Base-by-base conservation (phyloP, 1,140 invertebrate species). In the Diachasma alloeum region DNA sequence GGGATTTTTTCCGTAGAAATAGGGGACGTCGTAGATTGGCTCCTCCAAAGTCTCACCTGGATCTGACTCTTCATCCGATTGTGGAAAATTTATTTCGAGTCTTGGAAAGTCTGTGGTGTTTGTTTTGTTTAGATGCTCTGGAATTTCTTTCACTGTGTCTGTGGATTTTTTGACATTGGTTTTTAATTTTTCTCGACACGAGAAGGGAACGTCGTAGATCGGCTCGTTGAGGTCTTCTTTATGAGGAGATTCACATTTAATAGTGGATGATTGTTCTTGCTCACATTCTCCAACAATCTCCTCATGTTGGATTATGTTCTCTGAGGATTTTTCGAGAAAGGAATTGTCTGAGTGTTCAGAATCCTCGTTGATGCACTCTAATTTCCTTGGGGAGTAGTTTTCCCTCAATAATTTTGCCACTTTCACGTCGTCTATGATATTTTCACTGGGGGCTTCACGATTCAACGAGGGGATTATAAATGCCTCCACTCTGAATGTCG, bases 21-120 rank as follows among this genome's bases (percentile, higher is more conserved):
- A 86, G 5, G 85, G 86, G 22, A 85, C 83, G 37, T 86, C 85
- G 66, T 88, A 87, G 67, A 86, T 80, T 19, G 82, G 75, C 6
- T 85, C 82, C 5, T 85, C 78, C 0, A 75, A 31, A 63, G 77
- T 78, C 39, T 69, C 37, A 42, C 66, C 73, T 24, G 53, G 13
- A 19, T 81, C 78, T 63, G 44, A n/a, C 77, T 78, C 13, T 79
- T 72, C 4, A 13, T 56, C 48, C 31, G 75, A 53, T 19, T n/a
- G 15, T 53, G n/a, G 24, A 24, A 37, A 19, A 59, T 63, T 26
- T 70, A 15, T 44, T 76, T 13, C 37, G 22, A 77, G 26, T n/a
- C 17, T 13, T 39, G 31, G n/a, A 31, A 63, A 26, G 8, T 63
- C 24, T 15, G 59, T n/a, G 48, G n/a, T 9, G 11, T 72, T 48